Evolutionary conservation across 2,888 invertebrate genomes (phyloP).

Genomic region (Hydroisotoma schaefferi): DNA sequence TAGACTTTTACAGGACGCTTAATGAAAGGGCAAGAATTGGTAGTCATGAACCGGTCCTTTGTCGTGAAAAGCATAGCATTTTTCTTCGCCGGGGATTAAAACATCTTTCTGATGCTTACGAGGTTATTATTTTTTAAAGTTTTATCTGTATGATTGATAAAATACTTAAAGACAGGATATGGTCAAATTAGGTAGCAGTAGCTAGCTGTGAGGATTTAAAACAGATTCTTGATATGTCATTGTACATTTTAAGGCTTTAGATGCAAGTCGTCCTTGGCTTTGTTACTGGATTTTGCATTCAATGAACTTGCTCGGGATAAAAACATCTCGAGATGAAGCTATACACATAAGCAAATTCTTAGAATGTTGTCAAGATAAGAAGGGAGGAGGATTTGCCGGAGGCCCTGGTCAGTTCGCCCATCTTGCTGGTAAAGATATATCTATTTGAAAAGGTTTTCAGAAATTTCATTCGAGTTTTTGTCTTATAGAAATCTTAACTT

Average conservation of each 20-base stretch:
- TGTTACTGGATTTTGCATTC: constrained; percentile 96
- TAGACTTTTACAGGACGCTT: constrained; percentile 56
- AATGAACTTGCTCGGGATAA: constrained; percentile 69
- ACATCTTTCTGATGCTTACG: constrained; percentile 66
- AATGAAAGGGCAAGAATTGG: constrained; percentile 56
- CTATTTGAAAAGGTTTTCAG: not conserved
- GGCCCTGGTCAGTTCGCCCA: constrained; percentile 91
- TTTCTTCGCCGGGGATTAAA: constrained; percentile 67
- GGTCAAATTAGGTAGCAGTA: no score
- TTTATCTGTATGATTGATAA: no score
- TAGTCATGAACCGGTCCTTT: constrained; percentile 60
- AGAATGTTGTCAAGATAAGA: constrained; percentile 68
- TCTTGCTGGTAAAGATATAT: constrained; percentile 61
- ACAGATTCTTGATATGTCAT: no score
- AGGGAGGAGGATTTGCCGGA: constrained; percentile 83
- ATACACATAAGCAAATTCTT: constrained; percentile 61
- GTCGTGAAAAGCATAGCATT: constrained; percentile 62
- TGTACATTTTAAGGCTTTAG: constrained; percentile 66
- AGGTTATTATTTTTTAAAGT: constrained; percentile 58
- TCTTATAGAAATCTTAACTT: not conserved
- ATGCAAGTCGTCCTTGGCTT: constrained; percentile 94
- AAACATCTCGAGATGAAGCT: constrained; percentile 59
- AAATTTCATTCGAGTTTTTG: not conserved
- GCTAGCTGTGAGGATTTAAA: no score
- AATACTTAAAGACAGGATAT: no score